Percentiles rank a stretch among this genome's conserved stretches.
phyloP scores from a whole-genome alignment of 2,797 vertebrate species.

The Anolis apletophallus region DNA sequence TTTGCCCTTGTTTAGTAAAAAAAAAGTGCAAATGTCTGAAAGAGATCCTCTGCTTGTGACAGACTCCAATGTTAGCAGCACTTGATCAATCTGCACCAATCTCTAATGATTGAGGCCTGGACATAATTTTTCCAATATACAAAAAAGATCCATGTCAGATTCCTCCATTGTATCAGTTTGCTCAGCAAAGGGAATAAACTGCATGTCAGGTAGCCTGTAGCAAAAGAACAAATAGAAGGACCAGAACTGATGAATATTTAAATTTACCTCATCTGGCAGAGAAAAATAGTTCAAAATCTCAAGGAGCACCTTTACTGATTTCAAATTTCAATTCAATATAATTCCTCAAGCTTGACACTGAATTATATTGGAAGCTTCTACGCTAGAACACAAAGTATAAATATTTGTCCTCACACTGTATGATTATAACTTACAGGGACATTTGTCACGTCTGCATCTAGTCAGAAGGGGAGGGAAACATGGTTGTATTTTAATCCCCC shows the following conservation, averaged over 20 bases:
- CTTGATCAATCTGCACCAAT: too few relatives aligned
- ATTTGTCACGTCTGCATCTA: neutral
- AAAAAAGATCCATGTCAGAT: neutral
- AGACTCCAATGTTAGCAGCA: neutral
- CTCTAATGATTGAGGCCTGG: too few relatives aligned
- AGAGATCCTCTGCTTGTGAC: neutral
- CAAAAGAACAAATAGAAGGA: neutral
- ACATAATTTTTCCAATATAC: neutral
- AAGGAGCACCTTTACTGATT: neutral
- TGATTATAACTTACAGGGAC: too few relatives aligned
- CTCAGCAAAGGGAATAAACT: neutral
- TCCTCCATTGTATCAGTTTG: neutral
- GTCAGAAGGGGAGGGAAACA: neutral
- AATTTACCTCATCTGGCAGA: neutral
- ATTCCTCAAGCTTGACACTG: too few relatives aligned
- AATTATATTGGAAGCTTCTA: neutral
- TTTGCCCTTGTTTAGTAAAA: neutral
- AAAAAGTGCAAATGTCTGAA: neutral
- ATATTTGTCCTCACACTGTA: neutral
- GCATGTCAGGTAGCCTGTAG: neutral
- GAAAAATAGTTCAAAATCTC: neutral
- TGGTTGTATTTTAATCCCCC: neutral
- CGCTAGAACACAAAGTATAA: neutral
- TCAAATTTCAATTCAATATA: neutral
- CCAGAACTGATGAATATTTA: neutral